A percentile compares a stretch with the other conserved stretches of the same genome.
These are phyloP conservation scores for Yponomeuta sedellus DNA, from an alignment of 2,888 invertebrate species.

Conservation along the genomic window DNA sequence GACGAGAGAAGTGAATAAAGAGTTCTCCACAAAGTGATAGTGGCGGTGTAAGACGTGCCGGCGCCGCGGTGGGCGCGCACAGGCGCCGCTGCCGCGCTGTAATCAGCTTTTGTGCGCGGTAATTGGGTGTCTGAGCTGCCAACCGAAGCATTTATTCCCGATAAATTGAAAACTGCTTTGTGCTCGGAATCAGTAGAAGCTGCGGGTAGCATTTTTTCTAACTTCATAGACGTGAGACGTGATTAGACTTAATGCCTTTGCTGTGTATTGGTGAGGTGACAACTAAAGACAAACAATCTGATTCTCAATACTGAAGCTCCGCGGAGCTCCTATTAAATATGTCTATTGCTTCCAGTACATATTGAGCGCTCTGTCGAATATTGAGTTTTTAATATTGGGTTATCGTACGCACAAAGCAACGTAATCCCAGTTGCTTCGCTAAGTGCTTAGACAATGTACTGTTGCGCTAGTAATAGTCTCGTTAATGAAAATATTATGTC, in stretches of 20 bases:
- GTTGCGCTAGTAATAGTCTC: conserved; percentile 40
- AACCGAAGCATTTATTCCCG: conserved; percentile 73
- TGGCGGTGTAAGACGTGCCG: neutral
- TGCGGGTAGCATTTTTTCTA: conserved; percentile 49
- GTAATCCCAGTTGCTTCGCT: neutral
- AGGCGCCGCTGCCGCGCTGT: conserved; percentile 34
- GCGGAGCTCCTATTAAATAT: too few species aligned
- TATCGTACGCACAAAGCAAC: neutral
- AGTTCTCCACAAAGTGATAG: neutral
- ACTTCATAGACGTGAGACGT: conserved; percentile 30
- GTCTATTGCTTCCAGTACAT: neutral
- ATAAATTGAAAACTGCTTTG: conserved; percentile 75
- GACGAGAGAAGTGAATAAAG: neutral
- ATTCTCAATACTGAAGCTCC: neutral
- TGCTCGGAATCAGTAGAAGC: conserved; percentile 61
- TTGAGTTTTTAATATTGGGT: neutral
- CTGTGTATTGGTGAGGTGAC: neutral
- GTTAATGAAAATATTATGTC: conserved; percentile 70
- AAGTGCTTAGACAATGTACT: neutral
- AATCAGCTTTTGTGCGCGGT: conserved; percentile 75
- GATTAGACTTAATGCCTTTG: conserved; percentile 20
- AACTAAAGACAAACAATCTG: neutral
- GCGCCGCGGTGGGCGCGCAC: neutral
- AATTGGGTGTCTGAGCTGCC: conserved; percentile 76
- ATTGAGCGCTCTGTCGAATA: neutral